Percentiles rank a stretch among this genome's conserved stretches.
These are phyloP conservation scores for Erebia epiphron DNA, from an alignment of 2,888 invertebrate genomes.

Conservation along the genomic window DNA sequence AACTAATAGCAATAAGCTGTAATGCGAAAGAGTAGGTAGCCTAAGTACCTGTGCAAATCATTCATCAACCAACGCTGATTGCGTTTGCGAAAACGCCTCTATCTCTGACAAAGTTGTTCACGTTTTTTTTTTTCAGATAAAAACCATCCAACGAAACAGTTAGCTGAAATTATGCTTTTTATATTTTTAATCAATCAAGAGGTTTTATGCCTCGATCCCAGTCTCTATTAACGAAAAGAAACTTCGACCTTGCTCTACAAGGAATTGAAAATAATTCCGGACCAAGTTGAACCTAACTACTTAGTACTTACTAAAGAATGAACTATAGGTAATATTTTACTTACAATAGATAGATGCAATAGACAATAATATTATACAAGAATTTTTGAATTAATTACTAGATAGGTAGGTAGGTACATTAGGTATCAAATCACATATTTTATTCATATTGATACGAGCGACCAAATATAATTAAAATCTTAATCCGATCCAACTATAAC, in stretches of 20 bases:
- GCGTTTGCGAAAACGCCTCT: neutral
- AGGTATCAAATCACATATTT: neutral
- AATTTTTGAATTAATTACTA: neutral
- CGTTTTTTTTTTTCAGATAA: neutral
- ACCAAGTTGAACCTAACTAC: neutral
- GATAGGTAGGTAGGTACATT: no score
- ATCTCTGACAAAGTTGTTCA: neutral
- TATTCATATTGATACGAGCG: slow-evolving; percentile 20
- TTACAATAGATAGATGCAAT: neutral
- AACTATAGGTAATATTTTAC: neutral
- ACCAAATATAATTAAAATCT: slow-evolving; percentile 24
- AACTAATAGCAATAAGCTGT: no score
- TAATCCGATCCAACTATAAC: slow-evolving; percentile 39
- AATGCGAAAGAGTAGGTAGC: no score
- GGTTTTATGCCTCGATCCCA: neutral
- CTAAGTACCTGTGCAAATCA: no score
- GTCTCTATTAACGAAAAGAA: slow-evolving; percentile 13
- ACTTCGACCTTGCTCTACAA: slow-evolving; percentile 9
- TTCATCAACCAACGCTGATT: no score
- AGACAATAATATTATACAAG: no score
- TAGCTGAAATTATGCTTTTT: neutral
- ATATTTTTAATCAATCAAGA: neutral
- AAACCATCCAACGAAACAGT: no score
- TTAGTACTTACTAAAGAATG: neutral
- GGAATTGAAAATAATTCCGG: slow-evolving; percentile 5